A percentile compares a stretch with the other conserved stretches of the same genome.
Evolutionary conservation across 2,113 vertebrate genomes (phyloP).

Genomic region (Blennius ocellaris): DNA sequence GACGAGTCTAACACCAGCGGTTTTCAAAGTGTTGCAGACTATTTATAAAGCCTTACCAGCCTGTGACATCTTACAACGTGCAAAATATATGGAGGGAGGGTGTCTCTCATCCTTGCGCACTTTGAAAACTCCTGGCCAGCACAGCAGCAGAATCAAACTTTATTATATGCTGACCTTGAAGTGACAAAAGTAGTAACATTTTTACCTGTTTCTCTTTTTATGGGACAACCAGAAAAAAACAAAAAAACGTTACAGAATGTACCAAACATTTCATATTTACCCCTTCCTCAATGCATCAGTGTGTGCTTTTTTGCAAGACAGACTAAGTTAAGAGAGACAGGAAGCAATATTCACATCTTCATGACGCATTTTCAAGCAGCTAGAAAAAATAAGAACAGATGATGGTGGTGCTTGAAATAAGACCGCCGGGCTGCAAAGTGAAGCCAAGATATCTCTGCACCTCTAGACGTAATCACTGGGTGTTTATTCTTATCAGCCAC

Average conservation of each 20-base stretch:
- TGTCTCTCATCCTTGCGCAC: no score
- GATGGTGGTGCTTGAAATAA: constrained; percentile 28
- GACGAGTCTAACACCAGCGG: not conserved
- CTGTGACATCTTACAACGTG: no score
- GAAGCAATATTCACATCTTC: constrained; percentile 17
- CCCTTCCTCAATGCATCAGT: not conserved
- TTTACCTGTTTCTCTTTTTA: no score
- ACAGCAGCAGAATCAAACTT: not conserved
- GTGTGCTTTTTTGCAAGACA: not conserved
- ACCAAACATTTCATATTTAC: not conserved
- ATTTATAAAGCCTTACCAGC: no score
- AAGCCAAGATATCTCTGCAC: constrained; percentile 34
- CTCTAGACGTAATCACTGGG: constrained; percentile 46
- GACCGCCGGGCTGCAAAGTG: constrained; percentile 20
- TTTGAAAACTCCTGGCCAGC: no score
- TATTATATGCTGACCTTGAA: constrained; percentile 1
- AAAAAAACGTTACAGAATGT: not conserved
- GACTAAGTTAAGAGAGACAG: not conserved
- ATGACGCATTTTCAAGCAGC: constrained; percentile 12
- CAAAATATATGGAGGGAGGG: no score
- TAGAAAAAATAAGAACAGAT: constrained; percentile 18
- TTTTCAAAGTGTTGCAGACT: no score
- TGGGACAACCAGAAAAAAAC: not conserved
- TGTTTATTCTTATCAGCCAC: constrained; percentile 42
- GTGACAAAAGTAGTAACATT: not conserved